Base-by-base conservation (phyloP, 2,113 vertebrate genomes). In the Sander lucioperca region DNA sequence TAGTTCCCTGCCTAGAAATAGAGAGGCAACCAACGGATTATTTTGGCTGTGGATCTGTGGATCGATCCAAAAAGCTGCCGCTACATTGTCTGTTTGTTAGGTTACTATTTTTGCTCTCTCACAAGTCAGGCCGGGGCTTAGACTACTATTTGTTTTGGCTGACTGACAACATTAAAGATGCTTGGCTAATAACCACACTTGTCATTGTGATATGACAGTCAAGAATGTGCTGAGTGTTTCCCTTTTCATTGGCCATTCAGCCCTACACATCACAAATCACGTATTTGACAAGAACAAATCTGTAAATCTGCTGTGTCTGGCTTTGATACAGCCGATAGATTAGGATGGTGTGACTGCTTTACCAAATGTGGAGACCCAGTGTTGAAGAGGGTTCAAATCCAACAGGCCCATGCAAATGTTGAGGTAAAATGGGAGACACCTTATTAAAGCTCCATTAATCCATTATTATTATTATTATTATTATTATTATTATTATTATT, bases 31-130 rank as follows among this genome's bases (percentile, higher is more conserved):
- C 59, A 66, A 50, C 10, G 33, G 75, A 86, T 79, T 78, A 73
- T 80, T 88, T 77, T 85, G 82, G 79, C 85, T 6, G 25, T 0
- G 9, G 54, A 79, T 75, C 14, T 51, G 56, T 21, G 61, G 48
- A 77, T 48, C 16, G 2, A 65, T 77, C 59, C 72, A 74, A 85
- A 80, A 77, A 71, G 19, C 61, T n/a, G 2, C 23, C 21, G 39
- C 16, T 75, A 68, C 45, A 51, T 81, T 16, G 82, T 92, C 72
- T 87, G 71, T 16, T 78, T 79, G 88, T 84, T 51, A 59, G 39
- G 77, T 71, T 70, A 47, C 74, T 66, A 74, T 50, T 82, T 86
- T 48, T 83, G 69, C 77, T 85, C 57, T 62, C 63, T 76, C 68
- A 65, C 27, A 43, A 30, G 7, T 83, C 59, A 73, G 30, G 39